Evolutionary conservation across 2,888 invertebrate species (phyloP).

Genomic region (Lysandra coridon): DNA sequence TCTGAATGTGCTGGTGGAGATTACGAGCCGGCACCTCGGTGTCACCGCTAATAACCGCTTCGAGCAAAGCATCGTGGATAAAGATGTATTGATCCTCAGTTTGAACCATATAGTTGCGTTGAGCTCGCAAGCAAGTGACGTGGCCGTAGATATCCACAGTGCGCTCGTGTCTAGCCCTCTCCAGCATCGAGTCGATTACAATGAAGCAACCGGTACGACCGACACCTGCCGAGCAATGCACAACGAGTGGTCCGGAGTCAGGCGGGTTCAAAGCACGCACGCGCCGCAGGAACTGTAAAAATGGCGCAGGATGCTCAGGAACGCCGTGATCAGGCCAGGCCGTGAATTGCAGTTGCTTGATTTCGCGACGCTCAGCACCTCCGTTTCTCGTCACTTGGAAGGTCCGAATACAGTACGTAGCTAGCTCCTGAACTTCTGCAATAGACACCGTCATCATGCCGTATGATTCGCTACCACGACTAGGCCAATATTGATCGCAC

Average conservation of each 20-base stretch:
- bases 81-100: constrained; percentile 99
- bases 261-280: constrained; percentile 94
- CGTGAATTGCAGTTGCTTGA: constrained; percentile 98
- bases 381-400: constrained; percentile 93
- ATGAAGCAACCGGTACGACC: constrained; percentile 98
- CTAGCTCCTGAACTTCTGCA: constrained; percentile 96
- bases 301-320: constrained; percentile 99
- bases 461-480: constrained; percentile 95
- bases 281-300: constrained; percentile 96
- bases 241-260: constrained; percentile 96
- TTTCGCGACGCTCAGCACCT: constrained; percentile 92
- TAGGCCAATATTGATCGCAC: constrained; percentile 99
- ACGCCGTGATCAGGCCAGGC: constrained; percentile 99
- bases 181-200: constrained; percentile 99
- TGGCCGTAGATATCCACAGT: constrained; percentile 99
- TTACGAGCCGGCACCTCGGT: constrained; percentile 98
- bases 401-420: constrained; percentile 98
- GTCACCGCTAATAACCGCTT: constrained; percentile 97
- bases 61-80: constrained; percentile 98
- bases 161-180: constrained; percentile 97
- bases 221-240: constrained; percentile 96
- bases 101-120: constrained; percentile 99
- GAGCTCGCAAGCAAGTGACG: constrained; percentile 97
- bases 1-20: constrained; percentile 96
- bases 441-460: constrained; percentile 97